These are phyloP conservation scores for Microchirus variegatus DNA, from an alignment of 2,797 vertebrate genomes.

Conservation along the genomic window DNA sequence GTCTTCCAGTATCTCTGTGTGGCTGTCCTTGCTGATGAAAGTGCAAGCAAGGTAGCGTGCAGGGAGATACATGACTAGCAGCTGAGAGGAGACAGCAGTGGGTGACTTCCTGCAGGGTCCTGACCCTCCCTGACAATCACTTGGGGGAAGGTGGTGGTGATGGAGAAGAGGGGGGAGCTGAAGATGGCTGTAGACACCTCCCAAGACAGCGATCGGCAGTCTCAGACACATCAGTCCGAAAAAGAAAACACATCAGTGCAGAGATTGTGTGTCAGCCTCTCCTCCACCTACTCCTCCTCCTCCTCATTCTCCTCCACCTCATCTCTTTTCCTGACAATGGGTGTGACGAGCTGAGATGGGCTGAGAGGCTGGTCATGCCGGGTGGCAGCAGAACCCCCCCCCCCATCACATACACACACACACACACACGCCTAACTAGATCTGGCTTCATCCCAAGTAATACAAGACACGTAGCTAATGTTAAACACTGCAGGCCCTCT, in stretches of 20 bases:
- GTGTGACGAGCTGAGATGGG: constrained; percentile 8
- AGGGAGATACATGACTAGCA: constrained; percentile 26
- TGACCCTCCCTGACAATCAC: constrained; percentile 35
- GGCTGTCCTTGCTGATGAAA: constrained; percentile 26
- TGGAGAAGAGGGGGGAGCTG: not conserved
- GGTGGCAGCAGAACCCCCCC: constrained; percentile 13
- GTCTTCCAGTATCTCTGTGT: constrained; percentile 12
- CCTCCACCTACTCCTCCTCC: constrained; percentile 7
- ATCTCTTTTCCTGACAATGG: constrained; percentile 12
- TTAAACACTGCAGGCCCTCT: not conserved
- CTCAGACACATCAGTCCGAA: constrained; percentile 44
- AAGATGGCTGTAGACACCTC: constrained; percentile 38
- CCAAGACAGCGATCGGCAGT: constrained; percentile 29
- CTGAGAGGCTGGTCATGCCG: constrained; percentile 7
- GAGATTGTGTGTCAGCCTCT: constrained; percentile 21
- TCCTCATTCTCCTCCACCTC: constrained; percentile 7
- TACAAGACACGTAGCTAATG: not conserved
- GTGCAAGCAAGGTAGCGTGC: constrained; percentile 29
- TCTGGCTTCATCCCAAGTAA: not conserved
- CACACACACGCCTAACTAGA: not conserved
- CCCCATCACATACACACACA: no score
- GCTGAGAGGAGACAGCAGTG: constrained; percentile 36
- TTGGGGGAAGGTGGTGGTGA: not conserved
- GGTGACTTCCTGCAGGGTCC: constrained; percentile 29
- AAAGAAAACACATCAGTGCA: constrained; percentile 28